A percentile compares a stretch with the other conserved stretches of the same genome.
phyloP scores from a whole-genome alignment of 2,888 invertebrate species.

The Thymelicus sylvestris region DNA sequence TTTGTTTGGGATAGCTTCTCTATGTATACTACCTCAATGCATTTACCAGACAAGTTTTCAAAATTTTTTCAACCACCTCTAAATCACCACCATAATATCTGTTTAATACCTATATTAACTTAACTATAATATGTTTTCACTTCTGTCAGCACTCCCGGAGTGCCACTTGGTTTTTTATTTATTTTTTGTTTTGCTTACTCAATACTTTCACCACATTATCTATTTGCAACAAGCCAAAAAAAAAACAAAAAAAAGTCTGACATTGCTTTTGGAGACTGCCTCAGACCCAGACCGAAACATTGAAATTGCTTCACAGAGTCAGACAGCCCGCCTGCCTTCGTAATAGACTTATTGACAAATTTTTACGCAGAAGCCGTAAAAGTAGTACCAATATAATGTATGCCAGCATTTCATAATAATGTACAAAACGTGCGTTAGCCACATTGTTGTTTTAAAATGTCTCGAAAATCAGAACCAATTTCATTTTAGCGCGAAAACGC shows the following conservation, averaged over 20 bases:
- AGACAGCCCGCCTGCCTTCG: not conserved
- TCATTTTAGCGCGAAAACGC: too few relatives aligned
- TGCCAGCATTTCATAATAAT: not conserved
- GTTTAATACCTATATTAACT: too few relatives aligned
- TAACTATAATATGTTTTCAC: too few relatives aligned
- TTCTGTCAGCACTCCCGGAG: too few relatives aligned
- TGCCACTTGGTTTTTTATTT: too few relatives aligned
- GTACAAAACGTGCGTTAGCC: not conserved
- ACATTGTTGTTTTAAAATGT: too few relatives aligned
- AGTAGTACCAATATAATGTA: not conserved
- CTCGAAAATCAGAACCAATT: too few relatives aligned
- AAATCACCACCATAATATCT: too few relatives aligned
- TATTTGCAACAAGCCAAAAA: not conserved
- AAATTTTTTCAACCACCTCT: too few relatives aligned
- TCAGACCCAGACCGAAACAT: not conserved
- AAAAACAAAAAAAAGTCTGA: not conserved
- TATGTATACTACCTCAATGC: too few relatives aligned
- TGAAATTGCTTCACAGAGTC: conserved; percentile 2
- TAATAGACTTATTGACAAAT: not conserved
- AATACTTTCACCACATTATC: not conserved
- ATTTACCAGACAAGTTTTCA: too few relatives aligned
- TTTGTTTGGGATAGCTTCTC: too few relatives aligned
- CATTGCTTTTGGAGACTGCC: not conserved
- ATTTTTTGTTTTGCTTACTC: not conserved
- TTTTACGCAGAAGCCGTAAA: not conserved